Evolutionary conservation across 2,888 invertebrate genomes (phyloP), one percentile per base, ranked within the genome.

Genomic region (Dermolepida albohirtum): DNA sequence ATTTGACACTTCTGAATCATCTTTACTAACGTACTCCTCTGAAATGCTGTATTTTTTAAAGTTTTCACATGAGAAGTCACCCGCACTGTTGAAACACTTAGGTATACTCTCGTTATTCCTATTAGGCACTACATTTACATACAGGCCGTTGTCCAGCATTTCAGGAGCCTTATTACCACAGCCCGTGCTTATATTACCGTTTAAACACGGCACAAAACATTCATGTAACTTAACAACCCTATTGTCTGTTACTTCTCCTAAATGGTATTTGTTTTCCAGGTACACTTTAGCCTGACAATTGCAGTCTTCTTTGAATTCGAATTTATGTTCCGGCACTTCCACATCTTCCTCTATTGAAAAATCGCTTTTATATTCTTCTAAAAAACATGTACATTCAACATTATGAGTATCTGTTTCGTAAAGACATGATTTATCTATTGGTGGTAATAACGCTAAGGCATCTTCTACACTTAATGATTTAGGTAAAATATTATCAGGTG

Each of bases 381-480:
- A 70, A 22, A 75, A 67, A 70, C 83, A 82, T 2, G 75, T 76
- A 66, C 83, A 83, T 7, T 76, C 75, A 17, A 72, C 70, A 16
- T 59, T 52, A 8, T 67, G 62, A 14, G 27, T 40, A 27, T 67
- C 67, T 7, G 71, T 70, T 1, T 75, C 73, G 5, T 75, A 75
- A 16, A 71, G 51, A 44, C 70, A 65, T 8, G 67, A 57, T 10
- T 50, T 67, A 80, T 91, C 88, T 63, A 92, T 80, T 0, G 91
- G 90, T 52, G 92, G 92, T 76, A 92, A 84, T 76, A 87, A 85
- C 22, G 88, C 85, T 74, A 90, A 83, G 67, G 91, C 89, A 71
- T 88, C 88, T 74, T 88, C 87, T 16, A 87, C 85, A 11, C 86
- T 85, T 71, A 87, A 74, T 43, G 84, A 81, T 51, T 75, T 75